Conservation (phyloP, 2,113 vertebrate genomes). For the Clinocottus analis region DNA sequence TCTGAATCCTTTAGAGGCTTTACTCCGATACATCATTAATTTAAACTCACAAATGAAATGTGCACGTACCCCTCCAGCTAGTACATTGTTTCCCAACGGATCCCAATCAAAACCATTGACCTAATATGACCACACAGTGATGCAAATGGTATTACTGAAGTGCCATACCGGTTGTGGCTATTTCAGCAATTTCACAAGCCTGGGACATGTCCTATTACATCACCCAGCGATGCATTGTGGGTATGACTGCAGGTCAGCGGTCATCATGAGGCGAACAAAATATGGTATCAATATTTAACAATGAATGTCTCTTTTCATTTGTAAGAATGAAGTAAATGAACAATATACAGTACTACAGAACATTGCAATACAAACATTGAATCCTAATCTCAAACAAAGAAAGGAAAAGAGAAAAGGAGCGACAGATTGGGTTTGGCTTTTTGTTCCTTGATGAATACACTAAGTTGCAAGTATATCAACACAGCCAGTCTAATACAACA, state of each 20-base stretch:
- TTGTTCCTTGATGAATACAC: neutral
- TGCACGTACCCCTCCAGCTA: neutral
- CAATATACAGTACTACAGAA: neutral
- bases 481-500: neutral
- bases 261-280: slow-evolving; percentile 16
- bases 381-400: neutral
- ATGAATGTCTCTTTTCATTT: neutral
- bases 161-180: slow-evolving; percentile 39
- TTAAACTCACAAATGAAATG: neutral
- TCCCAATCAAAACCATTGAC: neutral
- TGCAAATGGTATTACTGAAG: slow-evolving; percentile 28
- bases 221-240: slow-evolving; percentile 33
- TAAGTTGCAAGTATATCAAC: neutral
- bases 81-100: neutral
- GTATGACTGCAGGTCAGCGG: slow-evolving; percentile 1
- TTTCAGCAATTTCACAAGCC: slow-evolving; percentile 65
- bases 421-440: neutral
- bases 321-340: neutral
- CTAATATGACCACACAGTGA: slow-evolving; percentile 1
- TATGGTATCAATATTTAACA: neutral
- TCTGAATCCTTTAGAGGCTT: neutral
- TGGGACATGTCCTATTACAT: slow-evolving; percentile 48
- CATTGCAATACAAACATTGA: neutral
- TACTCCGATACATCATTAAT: neutral
- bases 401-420: neutral